phyloP scores from a whole-genome alignment of 1,140 invertebrate genomes.

The Trichonephila clavata region DNA sequence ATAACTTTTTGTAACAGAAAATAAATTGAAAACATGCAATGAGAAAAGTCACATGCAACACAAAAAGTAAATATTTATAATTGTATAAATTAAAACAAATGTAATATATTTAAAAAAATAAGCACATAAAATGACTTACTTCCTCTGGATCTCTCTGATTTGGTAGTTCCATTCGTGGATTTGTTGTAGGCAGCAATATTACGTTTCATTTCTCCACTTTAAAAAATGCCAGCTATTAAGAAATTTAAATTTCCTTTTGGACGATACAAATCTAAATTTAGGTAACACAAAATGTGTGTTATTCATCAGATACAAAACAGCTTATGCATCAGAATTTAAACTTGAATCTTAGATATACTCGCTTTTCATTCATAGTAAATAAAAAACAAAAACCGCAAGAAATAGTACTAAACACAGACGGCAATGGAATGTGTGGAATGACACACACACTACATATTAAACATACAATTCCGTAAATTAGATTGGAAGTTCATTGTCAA shows the following conservation, averaged over 20 bases:
- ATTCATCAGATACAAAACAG: slow-evolving; percentile 5
- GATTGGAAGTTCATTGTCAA: slow-evolving; percentile 34
- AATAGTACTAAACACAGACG: slow-evolving; percentile 68
- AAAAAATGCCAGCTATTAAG: slow-evolving; percentile 58
- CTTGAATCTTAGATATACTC: slow-evolving; percentile 6
- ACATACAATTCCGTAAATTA: slow-evolving; percentile 32
- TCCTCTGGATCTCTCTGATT: slow-evolving; percentile 76
- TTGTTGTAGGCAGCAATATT: slow-evolving; percentile 47
- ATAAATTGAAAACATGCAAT: no score
- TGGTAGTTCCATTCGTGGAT: slow-evolving; percentile 73
- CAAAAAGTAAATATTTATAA: no score
- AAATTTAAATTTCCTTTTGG: slow-evolving; percentile 46
- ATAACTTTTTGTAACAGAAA: no score
- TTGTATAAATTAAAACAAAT: no score
- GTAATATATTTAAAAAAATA: no score
- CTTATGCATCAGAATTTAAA: background rate
- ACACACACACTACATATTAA: slow-evolving; percentile 62
- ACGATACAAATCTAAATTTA: background rate
- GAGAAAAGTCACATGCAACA: no score
- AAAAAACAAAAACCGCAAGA: slow-evolving; percentile 63
- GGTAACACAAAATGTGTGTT: background rate
- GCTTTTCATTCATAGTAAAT: slow-evolving; percentile 21
- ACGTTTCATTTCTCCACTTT: slow-evolving; percentile 75
- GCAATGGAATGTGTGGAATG: slow-evolving; percentile 74
- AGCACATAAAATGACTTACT: slow-evolving; percentile 25